Evolutionary conservation across 2,888 invertebrate species (phyloP).

Genomic region (Cepaea hortensis): DNA sequence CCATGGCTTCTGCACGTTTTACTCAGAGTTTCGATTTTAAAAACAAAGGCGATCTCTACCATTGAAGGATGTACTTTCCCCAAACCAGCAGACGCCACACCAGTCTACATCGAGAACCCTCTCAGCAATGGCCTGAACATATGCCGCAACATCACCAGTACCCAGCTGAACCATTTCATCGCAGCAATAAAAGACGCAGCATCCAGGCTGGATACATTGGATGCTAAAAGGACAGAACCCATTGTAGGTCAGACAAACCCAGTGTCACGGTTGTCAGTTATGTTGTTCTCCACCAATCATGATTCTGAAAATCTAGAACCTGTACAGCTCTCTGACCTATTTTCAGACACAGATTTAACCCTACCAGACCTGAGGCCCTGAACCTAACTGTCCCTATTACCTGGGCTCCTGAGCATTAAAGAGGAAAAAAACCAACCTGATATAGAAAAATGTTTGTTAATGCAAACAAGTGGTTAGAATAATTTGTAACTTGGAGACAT

Average conservation of each 20-base stretch:
- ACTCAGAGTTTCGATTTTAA: slow-evolving; percentile 88
- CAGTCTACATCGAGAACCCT: slow-evolving; percentile 90
- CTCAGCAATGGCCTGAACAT: slow-evolving; percentile 88
- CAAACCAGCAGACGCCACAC: slow-evolving; percentile 83
- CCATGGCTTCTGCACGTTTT: slow-evolving; percentile 88
- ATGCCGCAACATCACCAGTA: slow-evolving; percentile 86
- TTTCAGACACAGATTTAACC: background rate
- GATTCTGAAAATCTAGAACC: background rate
- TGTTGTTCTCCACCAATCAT: slow-evolving; percentile 8
- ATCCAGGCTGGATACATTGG: slow-evolving; percentile 12
- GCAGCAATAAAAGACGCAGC: slow-evolving; percentile 32
- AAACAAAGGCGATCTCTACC: slow-evolving; percentile 84
- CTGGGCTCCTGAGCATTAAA: too few species aligned
- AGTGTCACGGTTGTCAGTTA: slow-evolving; percentile 13
- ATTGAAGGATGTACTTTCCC: slow-evolving; percentile 81
- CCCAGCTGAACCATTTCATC: background rate
- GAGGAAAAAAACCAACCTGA: too few species aligned
- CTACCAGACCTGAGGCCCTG: too few species aligned
- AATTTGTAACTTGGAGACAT: too few species aligned
- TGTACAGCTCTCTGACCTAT: slow-evolving; percentile 9
- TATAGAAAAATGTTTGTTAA: too few species aligned
- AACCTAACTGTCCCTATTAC: too few species aligned
- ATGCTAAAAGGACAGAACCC: background rate
- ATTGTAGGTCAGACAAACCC: background rate
- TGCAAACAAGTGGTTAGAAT: too few species aligned